Evolutionary conservation across 2,113 vertebrate genomes (phyloP), one percentile per base, ranked within the genome.

Genomic region (Psilopsiagon aymara): DNA sequence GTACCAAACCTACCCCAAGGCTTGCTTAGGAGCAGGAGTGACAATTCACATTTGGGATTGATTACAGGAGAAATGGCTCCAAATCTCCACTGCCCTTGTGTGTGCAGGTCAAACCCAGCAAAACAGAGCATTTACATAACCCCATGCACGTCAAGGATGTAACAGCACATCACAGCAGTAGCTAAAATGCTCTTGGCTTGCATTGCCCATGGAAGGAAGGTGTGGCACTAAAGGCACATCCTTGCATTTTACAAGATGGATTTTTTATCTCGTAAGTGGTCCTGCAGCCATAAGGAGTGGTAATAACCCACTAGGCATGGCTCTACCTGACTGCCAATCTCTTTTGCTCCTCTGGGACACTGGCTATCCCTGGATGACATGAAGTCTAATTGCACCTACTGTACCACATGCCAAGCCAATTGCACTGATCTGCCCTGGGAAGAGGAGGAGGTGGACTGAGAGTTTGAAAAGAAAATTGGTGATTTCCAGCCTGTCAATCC

Each of bases 321-420:
- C 7, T 79, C 76, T 49, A 46, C 75, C 64, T 44, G 37, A 57
- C 82, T 94, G 90, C 80, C 91, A 66, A 93, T 84, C 64, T 62
- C 73, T 31, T 37, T 13, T 51, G 35, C 68, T 90, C 82, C 86
- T 19, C 37, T 0, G 10, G 79, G 95, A 92, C 37, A 1, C 10
- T 0, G 0, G 68, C 59, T 75, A 4, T 75, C 82, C 88, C 64
- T 41, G 47, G 85, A 41, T 71, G 64, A 60, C 55, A 33, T 0
- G 0, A 29, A 74, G 18, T 7, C 27, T 90, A 75, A 90, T 11
- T 78, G 79, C 64, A 68, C 60, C 59, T 63, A 13, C 64, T 0
- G 0, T 5, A 13, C 35, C 0, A 1, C 16, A 7, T 7, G 0
- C 47, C 1, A 1, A 47, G 71, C 6, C 1, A 4, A 35, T 29